Evolutionary conservation across 2,888 invertebrate genomes (phyloP).

Genomic region (Drosophila robusta): DNA sequence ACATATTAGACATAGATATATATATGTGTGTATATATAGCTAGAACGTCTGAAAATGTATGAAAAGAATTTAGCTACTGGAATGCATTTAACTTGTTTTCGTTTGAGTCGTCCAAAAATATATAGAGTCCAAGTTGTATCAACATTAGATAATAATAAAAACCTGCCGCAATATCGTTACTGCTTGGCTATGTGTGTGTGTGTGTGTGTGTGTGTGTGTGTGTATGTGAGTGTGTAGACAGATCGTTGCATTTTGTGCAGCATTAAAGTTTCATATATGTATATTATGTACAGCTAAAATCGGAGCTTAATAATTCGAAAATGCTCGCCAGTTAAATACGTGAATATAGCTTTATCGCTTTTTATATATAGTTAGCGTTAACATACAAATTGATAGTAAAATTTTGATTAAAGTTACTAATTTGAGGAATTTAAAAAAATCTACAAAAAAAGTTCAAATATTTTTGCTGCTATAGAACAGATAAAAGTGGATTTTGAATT

Average conservation of each 20-base stretch:
- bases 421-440: slow-evolving; percentile 25
- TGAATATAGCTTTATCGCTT: slow-evolving; percentile 3
- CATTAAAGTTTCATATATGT: slow-evolving; percentile 11
- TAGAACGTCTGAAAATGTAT: slow-evolving; percentile 54
- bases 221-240: not conserved
- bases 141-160: slow-evolving; percentile 15
- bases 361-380: slow-evolving; percentile 6
- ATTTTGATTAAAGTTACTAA: slow-evolving; percentile 48
- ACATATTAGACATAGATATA: slow-evolving; percentile 30
- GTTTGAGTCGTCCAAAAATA: slow-evolving; percentile 22
- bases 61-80: slow-evolving; percentile 71
- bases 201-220: slow-evolving; percentile 13
- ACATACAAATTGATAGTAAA: slow-evolving; percentile 19
- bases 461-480: too few relatives aligned
- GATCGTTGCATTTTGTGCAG: slow-evolving; percentile 11
- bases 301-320: slow-evolving; percentile 17
- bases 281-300: slow-evolving; percentile 28
- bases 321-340: slow-evolving; percentile 19
- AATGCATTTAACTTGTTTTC: slow-evolving; percentile 59
- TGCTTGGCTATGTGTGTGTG: slow-evolving; percentile 17
- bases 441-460: not conserved
- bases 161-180: slow-evolving; percentile 14
- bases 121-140: slow-evolving; percentile 25
- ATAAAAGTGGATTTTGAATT: slow-evolving; percentile 15
- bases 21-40: slow-evolving; percentile 27